Conservation (phyloP, 2,797 vertebrate genomes). For the Sebastes taczanowskii region DNA sequence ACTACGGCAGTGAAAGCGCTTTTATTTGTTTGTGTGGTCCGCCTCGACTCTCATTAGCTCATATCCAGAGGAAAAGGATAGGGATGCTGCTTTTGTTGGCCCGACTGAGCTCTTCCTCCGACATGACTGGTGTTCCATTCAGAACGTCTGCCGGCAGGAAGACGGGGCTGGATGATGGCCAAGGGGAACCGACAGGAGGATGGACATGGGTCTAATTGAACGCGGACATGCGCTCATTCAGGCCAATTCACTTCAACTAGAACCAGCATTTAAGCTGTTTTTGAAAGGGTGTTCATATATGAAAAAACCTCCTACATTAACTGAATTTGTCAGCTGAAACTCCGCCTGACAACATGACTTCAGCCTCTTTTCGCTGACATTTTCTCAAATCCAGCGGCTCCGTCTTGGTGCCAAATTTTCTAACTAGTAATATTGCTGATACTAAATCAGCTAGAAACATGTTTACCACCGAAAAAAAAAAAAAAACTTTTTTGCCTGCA, state of each 20-base stretch:
- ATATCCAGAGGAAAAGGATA: slow-evolving; percentile 48
- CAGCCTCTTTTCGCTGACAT: neutral
- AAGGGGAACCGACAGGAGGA: slow-evolving; percentile 49
- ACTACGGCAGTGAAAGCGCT: slow-evolving; percentile 34
- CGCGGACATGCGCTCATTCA: slow-evolving; percentile 5
- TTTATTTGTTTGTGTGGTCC: slow-evolving; percentile 60
- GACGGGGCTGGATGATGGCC: slow-evolving; percentile 53
- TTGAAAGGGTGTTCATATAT: neutral
- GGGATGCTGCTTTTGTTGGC: slow-evolving; percentile 55
- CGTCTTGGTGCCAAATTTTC: neutral
- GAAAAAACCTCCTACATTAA: neutral
- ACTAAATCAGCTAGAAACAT: slow-evolving; percentile 38
- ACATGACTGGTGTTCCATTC: slow-evolving; percentile 41
- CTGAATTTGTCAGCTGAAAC: slow-evolving; percentile 10
- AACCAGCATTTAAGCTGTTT: slow-evolving; percentile 23
- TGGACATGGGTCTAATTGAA: slow-evolving; percentile 42
- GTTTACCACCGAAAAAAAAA: slow-evolving; percentile 43
- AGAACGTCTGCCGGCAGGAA: slow-evolving; percentile 45
- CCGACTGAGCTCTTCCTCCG: slow-evolving; percentile 39
- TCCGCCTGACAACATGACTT: neutral
- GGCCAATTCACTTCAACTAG: slow-evolving; percentile 23
- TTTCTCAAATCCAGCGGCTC: neutral
- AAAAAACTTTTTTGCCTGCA: slow-evolving; percentile 9
- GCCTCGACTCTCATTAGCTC: slow-evolving; percentile 58
- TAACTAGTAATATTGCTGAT: slow-evolving; percentile 13